Evolutionary conservation across 1,140 invertebrate species (phyloP).

Genomic region (Meloidogyne chitwoodi): DNA sequence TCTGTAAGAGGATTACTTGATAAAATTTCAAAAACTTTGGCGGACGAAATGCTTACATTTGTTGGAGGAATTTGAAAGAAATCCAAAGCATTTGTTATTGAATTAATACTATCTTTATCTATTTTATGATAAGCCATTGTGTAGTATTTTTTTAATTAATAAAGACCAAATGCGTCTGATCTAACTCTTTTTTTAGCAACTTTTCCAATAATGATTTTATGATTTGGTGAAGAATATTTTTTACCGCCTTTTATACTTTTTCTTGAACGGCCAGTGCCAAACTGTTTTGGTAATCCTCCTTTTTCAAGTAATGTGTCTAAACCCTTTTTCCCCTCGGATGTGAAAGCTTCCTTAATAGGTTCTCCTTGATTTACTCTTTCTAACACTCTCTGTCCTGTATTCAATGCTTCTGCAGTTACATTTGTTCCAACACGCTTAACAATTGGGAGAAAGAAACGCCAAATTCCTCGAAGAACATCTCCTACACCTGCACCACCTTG

Average conservation of each 20-base stretch:
- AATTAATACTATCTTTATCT: background rate
- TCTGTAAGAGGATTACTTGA: background rate
- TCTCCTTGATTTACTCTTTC: too few species aligned
- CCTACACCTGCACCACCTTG: constrained; percentile 5
- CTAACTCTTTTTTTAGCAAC: too few species aligned
- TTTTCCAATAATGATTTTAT: too few species aligned
- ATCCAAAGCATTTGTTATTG: background rate
- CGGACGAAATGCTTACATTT: too few species aligned
- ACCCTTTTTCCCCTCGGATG: background rate
- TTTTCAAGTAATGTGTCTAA: background rate
- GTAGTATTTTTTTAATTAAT: background rate
- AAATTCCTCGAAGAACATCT: background rate
- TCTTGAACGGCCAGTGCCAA: background rate
- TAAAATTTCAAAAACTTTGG: too few species aligned
- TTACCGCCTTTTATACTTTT: too few species aligned
- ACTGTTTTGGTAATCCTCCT: background rate
- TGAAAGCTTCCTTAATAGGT: background rate
- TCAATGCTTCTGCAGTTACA: background rate
- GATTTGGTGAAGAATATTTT: too few species aligned
- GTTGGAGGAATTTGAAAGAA: too few species aligned
- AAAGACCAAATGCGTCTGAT: too few species aligned
- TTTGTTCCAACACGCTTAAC: background rate
- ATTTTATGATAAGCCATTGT: constrained; percentile 6
- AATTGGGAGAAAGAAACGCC: constrained; percentile 2
- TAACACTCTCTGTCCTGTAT: too few species aligned